Conservation (phyloP, 2,888 invertebrate species). For the Molanna angustata region DNA sequence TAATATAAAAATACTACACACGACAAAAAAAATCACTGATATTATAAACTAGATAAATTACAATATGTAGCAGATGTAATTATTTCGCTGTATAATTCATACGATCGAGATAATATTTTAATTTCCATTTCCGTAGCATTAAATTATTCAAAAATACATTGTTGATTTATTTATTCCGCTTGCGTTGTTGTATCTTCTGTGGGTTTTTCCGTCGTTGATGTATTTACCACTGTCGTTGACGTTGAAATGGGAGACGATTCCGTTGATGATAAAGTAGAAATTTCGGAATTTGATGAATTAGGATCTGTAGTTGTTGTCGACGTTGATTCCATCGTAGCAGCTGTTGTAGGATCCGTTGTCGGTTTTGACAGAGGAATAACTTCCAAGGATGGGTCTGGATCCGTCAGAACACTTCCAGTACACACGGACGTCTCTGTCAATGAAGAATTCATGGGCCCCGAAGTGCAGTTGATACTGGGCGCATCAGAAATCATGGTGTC, state of each 20-base stretch:
- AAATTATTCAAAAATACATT: neutral
- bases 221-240: too few relatives aligned
- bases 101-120: neutral
- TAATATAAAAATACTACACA: too few relatives aligned
- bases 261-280: too few relatives aligned
- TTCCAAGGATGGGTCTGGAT: slow-evolving; percentile 16
- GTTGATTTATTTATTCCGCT: slow-evolving; percentile 11
- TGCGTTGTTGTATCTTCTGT: slow-evolving; percentile 3
- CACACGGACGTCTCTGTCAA: neutral
- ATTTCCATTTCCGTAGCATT: neutral
- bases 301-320: slow-evolving; percentile 3
- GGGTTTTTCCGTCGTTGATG: too few relatives aligned
- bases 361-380: slow-evolving; percentile 17
- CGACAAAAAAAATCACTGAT: too few relatives aligned
- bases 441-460: neutral
- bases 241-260: too few relatives aligned
- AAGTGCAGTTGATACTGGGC: neutral
- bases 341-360: slow-evolving; percentile 11
- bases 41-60: too few relatives aligned
- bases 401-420: neutral
- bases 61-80: too few relatives aligned
- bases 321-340: slow-evolving; percentile 4
- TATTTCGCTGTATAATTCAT: too few relatives aligned
- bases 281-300: neutral
- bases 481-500: neutral